Evolutionary conservation across 2,113 vertebrate genomes (phyloP).

Genomic region (Aepyceros melampus): DNA sequence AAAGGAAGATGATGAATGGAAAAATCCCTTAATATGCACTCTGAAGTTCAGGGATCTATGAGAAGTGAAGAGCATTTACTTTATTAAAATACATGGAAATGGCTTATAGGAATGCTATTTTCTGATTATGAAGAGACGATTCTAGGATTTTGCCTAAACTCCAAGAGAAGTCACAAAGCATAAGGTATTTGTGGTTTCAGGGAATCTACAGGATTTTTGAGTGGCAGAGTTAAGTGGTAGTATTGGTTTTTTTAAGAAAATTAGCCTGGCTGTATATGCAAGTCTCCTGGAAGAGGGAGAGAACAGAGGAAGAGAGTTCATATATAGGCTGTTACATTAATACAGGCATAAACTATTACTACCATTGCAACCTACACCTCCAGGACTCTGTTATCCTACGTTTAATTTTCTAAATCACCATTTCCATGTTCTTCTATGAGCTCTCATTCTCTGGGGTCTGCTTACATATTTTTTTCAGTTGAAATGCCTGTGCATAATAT

Average conservation of each 20-base stretch:
- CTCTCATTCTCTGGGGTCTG: background rate
- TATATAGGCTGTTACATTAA: background rate
- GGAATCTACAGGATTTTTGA: background rate
- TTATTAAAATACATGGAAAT: background rate
- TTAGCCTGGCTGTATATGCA: background rate
- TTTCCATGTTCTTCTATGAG: background rate
- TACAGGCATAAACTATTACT: background rate
- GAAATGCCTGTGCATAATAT: background rate
- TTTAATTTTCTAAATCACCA: slow-evolving; percentile 63
- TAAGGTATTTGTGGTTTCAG: background rate
- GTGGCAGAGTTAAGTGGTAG: background rate
- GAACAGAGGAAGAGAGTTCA: background rate
- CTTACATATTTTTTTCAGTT: background rate
- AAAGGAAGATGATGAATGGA: background rate
- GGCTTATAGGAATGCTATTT: background rate
- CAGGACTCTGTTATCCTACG: background rate
- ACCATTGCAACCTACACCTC: background rate
- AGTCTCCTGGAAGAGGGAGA: background rate
- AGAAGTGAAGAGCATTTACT: background rate
- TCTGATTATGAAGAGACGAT: background rate
- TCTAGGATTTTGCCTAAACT: background rate
- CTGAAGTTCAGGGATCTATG: background rate
- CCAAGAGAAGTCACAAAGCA: background rate
- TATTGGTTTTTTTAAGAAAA: background rate
- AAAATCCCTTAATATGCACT: background rate